Percentiles rank a stretch among this genome's conserved stretches.
Evolutionary conservation across 2,797 vertebrate species (phyloP).

Genomic region (Aviceda leuphotes): DNA sequence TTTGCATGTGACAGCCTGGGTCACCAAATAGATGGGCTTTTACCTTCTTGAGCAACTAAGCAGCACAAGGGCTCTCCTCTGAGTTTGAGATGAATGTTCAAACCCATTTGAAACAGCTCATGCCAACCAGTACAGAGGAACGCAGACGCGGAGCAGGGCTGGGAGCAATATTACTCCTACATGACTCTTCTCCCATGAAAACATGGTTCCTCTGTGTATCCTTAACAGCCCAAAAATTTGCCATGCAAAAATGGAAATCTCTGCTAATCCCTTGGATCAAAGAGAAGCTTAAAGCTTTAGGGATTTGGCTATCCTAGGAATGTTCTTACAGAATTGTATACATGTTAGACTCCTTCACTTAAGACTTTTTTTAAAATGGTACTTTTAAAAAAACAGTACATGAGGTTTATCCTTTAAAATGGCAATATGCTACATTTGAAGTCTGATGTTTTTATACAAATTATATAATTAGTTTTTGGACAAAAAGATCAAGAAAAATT

Average conservation of each 20-base stretch:
- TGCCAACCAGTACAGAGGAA: background rate
- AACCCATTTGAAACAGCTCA: background rate
- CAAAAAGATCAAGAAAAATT: background rate
- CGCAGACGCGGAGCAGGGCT: accelerated
- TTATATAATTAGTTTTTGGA: background rate
- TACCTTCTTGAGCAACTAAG: background rate
- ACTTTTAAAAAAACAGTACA: background rate
- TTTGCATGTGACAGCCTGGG: background rate
- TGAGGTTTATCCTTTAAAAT: background rate
- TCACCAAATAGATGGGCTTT: background rate
- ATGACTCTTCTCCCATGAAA: background rate
- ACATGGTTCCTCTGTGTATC: background rate
- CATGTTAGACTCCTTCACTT: background rate
- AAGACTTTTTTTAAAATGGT: background rate
- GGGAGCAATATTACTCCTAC: background rate
- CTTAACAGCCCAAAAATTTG: background rate
- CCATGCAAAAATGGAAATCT: constrained; percentile 13
- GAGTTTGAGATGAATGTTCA: background rate
- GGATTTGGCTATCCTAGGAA: constrained; percentile 2
- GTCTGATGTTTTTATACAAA: background rate
- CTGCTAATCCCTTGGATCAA: constrained; percentile 31
- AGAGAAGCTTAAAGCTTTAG: constrained; percentile 13
- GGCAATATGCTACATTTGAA: background rate
- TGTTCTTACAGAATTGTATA: background rate
- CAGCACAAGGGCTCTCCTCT: background rate